Conservation (phyloP, 2,888 invertebrate species). For the Agelastica alni region DNA sequence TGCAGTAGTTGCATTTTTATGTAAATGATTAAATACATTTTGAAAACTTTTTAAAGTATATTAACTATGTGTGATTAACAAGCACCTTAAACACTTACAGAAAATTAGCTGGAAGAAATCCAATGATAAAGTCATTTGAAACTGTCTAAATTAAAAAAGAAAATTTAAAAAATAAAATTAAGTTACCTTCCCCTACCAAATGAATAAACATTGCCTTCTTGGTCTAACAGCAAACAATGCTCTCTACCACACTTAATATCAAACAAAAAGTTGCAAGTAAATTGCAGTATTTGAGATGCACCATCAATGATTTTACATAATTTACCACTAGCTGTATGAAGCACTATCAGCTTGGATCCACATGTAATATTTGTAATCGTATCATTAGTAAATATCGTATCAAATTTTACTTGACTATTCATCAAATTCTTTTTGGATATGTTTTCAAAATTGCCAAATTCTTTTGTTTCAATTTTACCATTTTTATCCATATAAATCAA, state of each 20-base stretch:
- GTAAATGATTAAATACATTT: too few relatives aligned
- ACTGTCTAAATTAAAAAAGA: too few relatives aligned
- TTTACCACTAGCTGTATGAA: constrained; percentile 57
- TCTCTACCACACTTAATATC: constrained; percentile 80
- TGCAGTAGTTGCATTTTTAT: too few relatives aligned
- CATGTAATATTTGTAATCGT: constrained; percentile 56
- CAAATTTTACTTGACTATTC: constrained; percentile 36
- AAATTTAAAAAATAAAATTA: too few relatives aligned
- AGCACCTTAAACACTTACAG: too few relatives aligned
- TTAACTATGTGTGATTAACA: too few relatives aligned
- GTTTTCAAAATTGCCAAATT: constrained; percentile 32
- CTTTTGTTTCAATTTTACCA: constrained; percentile 44
- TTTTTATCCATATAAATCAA: constrained; percentile 42
- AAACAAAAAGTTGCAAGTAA: constrained; percentile 61
- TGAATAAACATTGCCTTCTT: constrained; percentile 73
- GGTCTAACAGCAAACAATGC: constrained; percentile 74
- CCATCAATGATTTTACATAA: constrained; percentile 61
- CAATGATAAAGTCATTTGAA: too few relatives aligned
- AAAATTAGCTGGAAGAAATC: too few relatives aligned
- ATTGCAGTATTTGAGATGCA: constrained; percentile 62
- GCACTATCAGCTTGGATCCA: constrained; percentile 58
- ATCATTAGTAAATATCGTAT: constrained; percentile 31
- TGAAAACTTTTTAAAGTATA: too few relatives aligned
- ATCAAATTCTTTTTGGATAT: too few relatives aligned
- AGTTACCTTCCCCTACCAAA: constrained; percentile 87